Conservation (phyloP, 2,888 invertebrate genomes). For the Perithous albicinctus region DNA sequence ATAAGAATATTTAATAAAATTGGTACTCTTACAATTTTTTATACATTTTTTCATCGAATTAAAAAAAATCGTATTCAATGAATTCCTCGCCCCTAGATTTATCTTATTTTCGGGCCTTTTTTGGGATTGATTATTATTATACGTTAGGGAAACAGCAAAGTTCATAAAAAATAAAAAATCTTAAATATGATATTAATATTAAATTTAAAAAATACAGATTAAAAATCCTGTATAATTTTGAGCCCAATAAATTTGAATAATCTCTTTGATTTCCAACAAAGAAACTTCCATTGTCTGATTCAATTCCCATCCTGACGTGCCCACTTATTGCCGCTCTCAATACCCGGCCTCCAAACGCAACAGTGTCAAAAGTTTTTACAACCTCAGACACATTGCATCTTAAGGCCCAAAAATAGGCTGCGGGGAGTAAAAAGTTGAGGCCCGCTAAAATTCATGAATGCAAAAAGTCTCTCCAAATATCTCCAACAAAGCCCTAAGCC, state of each 20-base stretch:
- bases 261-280: not conserved
- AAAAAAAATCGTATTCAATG: too few relatives aligned
- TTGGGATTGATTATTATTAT: too few relatives aligned
- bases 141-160: too few relatives aligned
- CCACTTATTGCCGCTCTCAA: constrained; percentile 1
- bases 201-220: too few relatives aligned
- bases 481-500: not conserved
- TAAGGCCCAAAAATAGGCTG: not conserved
- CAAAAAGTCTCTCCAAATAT: not conserved
- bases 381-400: not conserved
- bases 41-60: too few relatives aligned
- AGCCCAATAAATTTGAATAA: constrained; percentile 7
- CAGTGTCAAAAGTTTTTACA: constrained; percentile 31
- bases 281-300: not conserved
- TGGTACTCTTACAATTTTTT: too few relatives aligned
- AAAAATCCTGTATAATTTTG: not conserved
- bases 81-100: too few relatives aligned
- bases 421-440: too few relatives aligned
- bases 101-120: too few relatives aligned
- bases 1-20: too few relatives aligned
- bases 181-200: too few relatives aligned
- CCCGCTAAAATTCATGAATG: not conserved
- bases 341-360: not conserved
- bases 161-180: too few relatives aligned
- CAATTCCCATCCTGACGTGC: not conserved